Percentiles rank a stretch among this genome's conserved stretches.
phyloP scores from a whole-genome alignment of 1,140 invertebrate species.

The Choristoneura fumiferana region DNA sequence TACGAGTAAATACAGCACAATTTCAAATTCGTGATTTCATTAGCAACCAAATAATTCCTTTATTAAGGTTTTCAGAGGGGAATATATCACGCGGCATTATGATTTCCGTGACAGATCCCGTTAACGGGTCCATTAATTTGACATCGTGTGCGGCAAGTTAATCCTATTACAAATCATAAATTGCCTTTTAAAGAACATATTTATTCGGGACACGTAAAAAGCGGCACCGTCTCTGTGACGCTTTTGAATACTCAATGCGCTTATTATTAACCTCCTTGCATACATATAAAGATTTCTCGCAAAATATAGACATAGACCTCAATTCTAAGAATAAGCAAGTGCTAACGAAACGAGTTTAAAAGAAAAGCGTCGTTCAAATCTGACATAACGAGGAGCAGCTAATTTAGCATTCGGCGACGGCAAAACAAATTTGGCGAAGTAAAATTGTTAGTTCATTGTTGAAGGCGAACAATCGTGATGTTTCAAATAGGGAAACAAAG shows the following conservation, averaged over 20 bases:
- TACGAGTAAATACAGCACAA: no score
- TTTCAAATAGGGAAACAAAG: neutral
- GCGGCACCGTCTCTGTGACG: constrained; percentile 21
- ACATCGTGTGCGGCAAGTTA: neutral
- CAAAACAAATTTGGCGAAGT: neutral
- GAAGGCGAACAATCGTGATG: no score
- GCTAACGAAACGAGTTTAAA: neutral
- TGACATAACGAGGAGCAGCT: neutral
- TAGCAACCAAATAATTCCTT: no score
- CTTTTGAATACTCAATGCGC: constrained; percentile 20
- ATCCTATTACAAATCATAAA: constrained; percentile 13
- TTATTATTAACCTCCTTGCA: neutral
- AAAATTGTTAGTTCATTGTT: constrained; percentile 1
- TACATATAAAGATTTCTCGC: neutral
- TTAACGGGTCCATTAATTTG: neutral
- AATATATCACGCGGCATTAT: no score
- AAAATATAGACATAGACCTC: neutral
- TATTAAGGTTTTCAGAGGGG: no score
- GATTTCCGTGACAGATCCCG: no score
- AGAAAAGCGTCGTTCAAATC: neutral
- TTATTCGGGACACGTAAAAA: constrained; percentile 22
- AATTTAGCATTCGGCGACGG: neutral
- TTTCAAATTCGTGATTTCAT: no score
- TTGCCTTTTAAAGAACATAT: constrained; percentile 16
- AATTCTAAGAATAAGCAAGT: neutral